Evolutionary conservation across 2,888 invertebrate genomes (phyloP).

Genomic region (Nymphalis c-album): DNA sequence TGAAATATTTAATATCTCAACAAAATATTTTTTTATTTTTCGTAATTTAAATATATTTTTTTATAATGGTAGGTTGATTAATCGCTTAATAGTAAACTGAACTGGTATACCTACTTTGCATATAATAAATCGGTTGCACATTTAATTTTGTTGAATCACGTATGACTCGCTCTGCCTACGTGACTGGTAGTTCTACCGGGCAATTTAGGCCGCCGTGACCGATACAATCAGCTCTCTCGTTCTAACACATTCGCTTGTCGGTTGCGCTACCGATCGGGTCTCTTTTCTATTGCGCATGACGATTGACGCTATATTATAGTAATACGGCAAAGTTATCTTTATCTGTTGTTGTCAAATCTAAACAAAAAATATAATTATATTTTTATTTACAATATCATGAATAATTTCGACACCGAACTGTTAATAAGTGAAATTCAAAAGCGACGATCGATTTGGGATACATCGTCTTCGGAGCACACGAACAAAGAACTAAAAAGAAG

Average conservation of each 20-base stretch:
- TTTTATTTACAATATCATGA: neutral
- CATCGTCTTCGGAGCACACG: constrained; percentile 10
- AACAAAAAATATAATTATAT: neutral
- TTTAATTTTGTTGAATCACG: constrained; percentile 6
- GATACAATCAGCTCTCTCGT: constrained; percentile 10
- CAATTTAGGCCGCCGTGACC: constrained; percentile 10
- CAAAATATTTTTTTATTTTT: too few species aligned
- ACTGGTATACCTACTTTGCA: neutral
- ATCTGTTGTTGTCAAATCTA: constrained; percentile 8
- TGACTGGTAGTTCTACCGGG: constrained; percentile 23
- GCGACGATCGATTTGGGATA: constrained; percentile 32
- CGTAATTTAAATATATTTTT: neutral
- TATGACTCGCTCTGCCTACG: constrained; percentile 9
- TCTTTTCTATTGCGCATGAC: constrained; percentile 1
- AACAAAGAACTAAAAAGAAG: constrained; percentile 28
- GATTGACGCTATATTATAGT: constrained; percentile 4
- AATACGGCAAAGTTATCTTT: neutral
- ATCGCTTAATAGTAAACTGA: constrained; percentile 7
- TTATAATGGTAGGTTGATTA: neutral
- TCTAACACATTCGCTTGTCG: constrained; percentile 14
- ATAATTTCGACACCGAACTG: constrained; percentile 23
- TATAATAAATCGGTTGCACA: constrained; percentile 8
- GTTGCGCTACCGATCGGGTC: constrained; percentile 27
- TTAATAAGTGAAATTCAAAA: constrained; percentile 34
- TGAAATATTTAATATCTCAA: too few species aligned